Percentiles rank a stretch among this genome's conserved stretches.
phyloP scores from a whole-genome alignment of 2,888 invertebrate genomes.

The Protodeltote pygarga region DNA sequence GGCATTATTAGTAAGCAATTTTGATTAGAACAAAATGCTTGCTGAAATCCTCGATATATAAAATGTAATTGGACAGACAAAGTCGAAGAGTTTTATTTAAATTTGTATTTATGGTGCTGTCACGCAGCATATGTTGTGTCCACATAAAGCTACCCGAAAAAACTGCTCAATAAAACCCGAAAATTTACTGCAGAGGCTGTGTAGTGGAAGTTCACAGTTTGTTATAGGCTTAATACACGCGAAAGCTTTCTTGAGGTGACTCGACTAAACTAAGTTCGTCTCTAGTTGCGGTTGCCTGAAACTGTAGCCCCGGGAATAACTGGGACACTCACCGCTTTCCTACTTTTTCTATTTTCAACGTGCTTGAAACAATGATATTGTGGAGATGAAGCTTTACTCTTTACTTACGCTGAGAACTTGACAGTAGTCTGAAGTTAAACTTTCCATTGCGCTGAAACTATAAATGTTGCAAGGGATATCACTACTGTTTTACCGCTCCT shows the following conservation, averaged over 20 bases:
- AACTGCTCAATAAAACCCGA: constrained; percentile 61
- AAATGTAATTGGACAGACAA: constrained; percentile 17
- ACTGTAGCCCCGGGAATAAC: constrained; percentile 51
- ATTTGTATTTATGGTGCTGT: constrained; percentile 40
- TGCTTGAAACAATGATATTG: constrained; percentile 65
- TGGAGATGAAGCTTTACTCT: constrained; percentile 52
- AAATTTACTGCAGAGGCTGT: constrained; percentile 62
- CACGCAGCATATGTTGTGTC: constrained; percentile 50
- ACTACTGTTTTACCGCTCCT: constrained; percentile 3
- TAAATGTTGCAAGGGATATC: constrained; percentile 31
- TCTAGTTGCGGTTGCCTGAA: constrained; percentile 46
- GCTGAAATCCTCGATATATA: constrained; percentile 24
- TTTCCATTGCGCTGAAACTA: constrained; percentile 34
- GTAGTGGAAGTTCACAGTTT: constrained; percentile 61
- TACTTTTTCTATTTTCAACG: constrained; percentile 59
- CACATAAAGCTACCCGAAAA: constrained; percentile 54
- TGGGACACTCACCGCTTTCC: constrained; percentile 57
- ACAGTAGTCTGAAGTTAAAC: constrained; percentile 40
- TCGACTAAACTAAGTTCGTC: constrained; percentile 56
- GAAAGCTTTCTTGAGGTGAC: constrained; percentile 66
- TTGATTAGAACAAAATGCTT: constrained; percentile 34
- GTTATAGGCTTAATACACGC: constrained; percentile 72
- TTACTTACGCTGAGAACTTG: constrained; percentile 53
- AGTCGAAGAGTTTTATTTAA: constrained; percentile 38
- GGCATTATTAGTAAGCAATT: constrained; percentile 35